Base-by-base conservation (phyloP, 2,888 invertebrate genomes). In the Malthinus seriepunctatus region DNA sequence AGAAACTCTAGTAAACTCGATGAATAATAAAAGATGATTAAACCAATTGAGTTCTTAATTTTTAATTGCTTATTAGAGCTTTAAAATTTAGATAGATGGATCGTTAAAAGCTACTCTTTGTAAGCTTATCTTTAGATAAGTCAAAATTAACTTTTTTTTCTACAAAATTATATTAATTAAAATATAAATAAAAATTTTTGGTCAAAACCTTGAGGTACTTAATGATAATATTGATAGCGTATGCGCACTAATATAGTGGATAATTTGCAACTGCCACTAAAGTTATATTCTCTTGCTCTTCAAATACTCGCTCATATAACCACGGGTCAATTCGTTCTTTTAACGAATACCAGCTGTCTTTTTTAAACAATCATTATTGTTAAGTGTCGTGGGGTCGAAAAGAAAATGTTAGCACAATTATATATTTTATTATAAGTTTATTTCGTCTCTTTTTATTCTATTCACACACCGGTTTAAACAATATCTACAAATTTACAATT, bases 211-310 rank as follows among this genome's bases (percentile, higher is more conserved):
- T 54, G 51, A 55, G 23, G 39, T 47, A 47, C 49, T 59, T 47
- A 23, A 23, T 23, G 23, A 42, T 42, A 51, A 60, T 51, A 56
- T 45, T 56, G 49, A 52, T 56, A 60, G 60, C 51, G 56, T 56
- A 45, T 52, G 60, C 60, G 60, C 58, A 60, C 56, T 51, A 49
- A 50, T 14, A 39, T 38, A 49, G 11, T 54, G 53, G 51, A 60
- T 49, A 51, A 55, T 60, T 60, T 52, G 60, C 60, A 60, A 60
- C 55, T 44, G 54, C 58, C 51, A 51, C 60, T 42, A 51, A 50
- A 23, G 23, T 23, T 5, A 5, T 23, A 23, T 23, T 23, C 39
- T 42, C 8, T 38, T 15, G 11, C 51, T 47, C 51, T 59, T 60
- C 53, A 51, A 51, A 47, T 58, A 55, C 51, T 3, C 23, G 23